phyloP scores from a whole-genome alignment of 2,888 invertebrate species.

The Lysandra coridon region DNA sequence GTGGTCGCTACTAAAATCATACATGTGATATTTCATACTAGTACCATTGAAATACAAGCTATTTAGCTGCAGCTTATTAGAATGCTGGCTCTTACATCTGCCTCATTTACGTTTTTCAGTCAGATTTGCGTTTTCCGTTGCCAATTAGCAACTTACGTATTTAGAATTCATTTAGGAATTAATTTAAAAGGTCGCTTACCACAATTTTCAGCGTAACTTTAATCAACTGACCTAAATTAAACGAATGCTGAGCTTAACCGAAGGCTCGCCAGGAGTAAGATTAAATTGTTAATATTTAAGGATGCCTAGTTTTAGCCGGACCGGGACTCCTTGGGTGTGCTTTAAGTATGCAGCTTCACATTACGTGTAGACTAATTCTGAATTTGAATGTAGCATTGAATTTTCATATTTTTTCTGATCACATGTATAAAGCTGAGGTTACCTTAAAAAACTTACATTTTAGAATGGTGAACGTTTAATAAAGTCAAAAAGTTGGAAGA shows the following conservation, averaged over 20 bases:
- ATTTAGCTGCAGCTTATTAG: not conserved
- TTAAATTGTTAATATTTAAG: constrained; percentile 29
- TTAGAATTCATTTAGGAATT: constrained; percentile 29
- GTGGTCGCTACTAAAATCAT: not conserved
- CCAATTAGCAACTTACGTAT: constrained; percentile 15
- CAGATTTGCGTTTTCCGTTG: not conserved
- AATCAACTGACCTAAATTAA: constrained; percentile 30
- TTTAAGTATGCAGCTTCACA: not conserved
- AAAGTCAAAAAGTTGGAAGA: too few species aligned
- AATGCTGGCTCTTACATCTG: not conserved
- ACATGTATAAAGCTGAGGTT: not conserved
- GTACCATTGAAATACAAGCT: too few species aligned
- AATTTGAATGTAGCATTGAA: not conserved
- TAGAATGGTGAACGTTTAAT: too few species aligned
- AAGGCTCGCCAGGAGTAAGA: constrained; percentile 28
- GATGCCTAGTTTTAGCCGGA: constrained; percentile 10
- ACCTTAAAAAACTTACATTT: too few species aligned
- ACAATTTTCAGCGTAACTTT: constrained; percentile 27
- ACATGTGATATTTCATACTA: too few species aligned
- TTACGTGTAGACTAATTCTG: not conserved
- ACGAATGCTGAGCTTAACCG: constrained; percentile 18
- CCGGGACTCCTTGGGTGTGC: not conserved
- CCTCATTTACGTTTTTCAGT: constrained; percentile 7
- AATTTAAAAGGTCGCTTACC: constrained; percentile 28
- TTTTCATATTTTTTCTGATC: not conserved